phyloP scores from a whole-genome alignment of 2,113 vertebrate species.

The Lycaon pictus region DNA sequence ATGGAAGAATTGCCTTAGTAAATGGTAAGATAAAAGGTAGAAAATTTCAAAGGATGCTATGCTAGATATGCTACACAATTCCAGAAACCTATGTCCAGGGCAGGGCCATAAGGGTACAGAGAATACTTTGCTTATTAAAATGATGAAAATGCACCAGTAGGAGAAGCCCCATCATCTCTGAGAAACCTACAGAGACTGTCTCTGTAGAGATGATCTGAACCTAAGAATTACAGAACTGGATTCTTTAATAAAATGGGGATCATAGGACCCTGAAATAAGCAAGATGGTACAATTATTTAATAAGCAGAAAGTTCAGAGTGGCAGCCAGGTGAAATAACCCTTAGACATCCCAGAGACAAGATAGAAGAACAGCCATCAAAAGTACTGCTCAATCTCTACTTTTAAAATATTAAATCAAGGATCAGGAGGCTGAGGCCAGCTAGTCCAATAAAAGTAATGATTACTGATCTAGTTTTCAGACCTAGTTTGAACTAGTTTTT shows the following conservation, averaged over 20 bases:
- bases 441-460: background rate
- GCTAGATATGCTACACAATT: background rate
- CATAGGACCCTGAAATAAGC: background rate
- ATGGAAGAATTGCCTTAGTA: background rate
- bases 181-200: background rate
- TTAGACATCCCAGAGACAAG: background rate
- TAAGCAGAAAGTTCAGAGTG: background rate
- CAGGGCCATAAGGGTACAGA: no score
- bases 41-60: background rate
- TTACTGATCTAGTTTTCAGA: background rate
- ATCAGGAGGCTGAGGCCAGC: background rate
- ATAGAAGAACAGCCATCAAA: background rate
- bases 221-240: background rate
- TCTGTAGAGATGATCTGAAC: no score
- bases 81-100: background rate
- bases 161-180: background rate
- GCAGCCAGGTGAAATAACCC: background rate
- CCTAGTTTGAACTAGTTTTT: background rate
- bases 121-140: background rate
- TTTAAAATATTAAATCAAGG: background rate
- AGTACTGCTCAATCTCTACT: background rate
- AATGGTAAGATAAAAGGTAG: background rate
- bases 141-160: background rate
- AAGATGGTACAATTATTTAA: background rate
- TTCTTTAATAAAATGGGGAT: background rate